These are phyloP conservation scores for Falco columbarius DNA, from an alignment of 2,797 vertebrate species.

Conservation along the genomic window DNA sequence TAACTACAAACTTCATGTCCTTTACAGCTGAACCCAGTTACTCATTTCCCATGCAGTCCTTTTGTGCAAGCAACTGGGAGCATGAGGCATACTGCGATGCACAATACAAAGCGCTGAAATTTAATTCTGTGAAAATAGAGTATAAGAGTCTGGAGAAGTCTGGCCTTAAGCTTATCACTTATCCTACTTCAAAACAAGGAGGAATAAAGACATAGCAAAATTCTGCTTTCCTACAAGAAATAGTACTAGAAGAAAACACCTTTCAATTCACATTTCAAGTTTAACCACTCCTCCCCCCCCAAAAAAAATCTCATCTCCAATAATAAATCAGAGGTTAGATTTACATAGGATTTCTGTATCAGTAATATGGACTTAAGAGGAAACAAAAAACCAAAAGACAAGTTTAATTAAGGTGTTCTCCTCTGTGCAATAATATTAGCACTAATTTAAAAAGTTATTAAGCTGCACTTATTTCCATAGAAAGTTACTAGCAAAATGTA, in stretches of 20 bases:
- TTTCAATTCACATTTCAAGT: background rate
- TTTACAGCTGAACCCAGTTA: background rate
- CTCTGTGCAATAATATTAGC: constrained; percentile 12
- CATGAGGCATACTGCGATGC: background rate
- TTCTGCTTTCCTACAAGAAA: background rate
- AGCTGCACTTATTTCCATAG: constrained; percentile 52
- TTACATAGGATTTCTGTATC: background rate
- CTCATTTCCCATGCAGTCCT: background rate
- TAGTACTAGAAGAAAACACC: background rate
- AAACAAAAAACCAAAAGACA: background rate
- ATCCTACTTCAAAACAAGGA: background rate
- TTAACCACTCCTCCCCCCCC: background rate
- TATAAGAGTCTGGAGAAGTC: background rate
- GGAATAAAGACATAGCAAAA: background rate
- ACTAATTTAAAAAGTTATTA: constrained; percentile 50
- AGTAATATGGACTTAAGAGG: background rate
- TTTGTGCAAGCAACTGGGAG: background rate
- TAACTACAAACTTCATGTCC: background rate
- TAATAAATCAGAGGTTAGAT: constrained; percentile 24
- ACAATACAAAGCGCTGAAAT: background rate
- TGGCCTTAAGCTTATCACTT: background rate
- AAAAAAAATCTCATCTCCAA: background rate
- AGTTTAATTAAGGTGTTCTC: constrained; percentile 60
- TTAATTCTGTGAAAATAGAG: background rate
- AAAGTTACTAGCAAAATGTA: constrained; percentile 52